These are phyloP conservation scores for Periophthalmus magnuspinnatus DNA, from an alignment of 2,797 vertebrate genomes.

Conservation along the genomic window DNA sequence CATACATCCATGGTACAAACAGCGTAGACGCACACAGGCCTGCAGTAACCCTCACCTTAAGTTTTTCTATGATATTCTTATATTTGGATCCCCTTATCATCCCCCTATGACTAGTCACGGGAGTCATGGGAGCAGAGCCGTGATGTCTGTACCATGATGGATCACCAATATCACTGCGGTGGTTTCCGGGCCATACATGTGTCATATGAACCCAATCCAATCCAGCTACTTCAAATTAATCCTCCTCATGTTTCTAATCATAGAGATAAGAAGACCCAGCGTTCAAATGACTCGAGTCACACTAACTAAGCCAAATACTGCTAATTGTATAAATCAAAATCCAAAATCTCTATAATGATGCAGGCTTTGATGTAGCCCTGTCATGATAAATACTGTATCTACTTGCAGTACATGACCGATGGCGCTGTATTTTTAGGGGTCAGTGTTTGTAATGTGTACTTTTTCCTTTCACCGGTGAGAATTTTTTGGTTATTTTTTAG, in stretches of 20 bases:
- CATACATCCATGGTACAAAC: not conserved
- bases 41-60: not conserved
- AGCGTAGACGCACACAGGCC: not conserved
- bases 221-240: not conserved
- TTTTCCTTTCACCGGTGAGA: too few relatives aligned
- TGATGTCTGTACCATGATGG: not conserved
- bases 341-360: not conserved
- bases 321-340: not conserved
- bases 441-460: too few relatives aligned
- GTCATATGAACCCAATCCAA: slow-evolving; percentile 9
- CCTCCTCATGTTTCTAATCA: slow-evolving; percentile 5
- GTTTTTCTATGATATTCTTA: not conserved
- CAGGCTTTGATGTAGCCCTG: too few relatives aligned
- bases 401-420: too few relatives aligned
- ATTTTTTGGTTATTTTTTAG: too few relatives aligned
- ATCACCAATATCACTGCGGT: not conserved
- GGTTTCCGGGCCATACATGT: not conserved
- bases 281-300: not conserved
- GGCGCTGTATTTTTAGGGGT: too few relatives aligned
- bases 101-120: too few relatives aligned
- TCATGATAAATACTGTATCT: too few relatives aligned
- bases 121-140: not conserved
- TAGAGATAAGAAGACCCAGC: not conserved
- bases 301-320: not conserved
- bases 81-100: not conserved